These are phyloP conservation scores for Drosophila rubida DNA, from an alignment of 2,888 invertebrate genomes.

Conservation along the genomic window DNA sequence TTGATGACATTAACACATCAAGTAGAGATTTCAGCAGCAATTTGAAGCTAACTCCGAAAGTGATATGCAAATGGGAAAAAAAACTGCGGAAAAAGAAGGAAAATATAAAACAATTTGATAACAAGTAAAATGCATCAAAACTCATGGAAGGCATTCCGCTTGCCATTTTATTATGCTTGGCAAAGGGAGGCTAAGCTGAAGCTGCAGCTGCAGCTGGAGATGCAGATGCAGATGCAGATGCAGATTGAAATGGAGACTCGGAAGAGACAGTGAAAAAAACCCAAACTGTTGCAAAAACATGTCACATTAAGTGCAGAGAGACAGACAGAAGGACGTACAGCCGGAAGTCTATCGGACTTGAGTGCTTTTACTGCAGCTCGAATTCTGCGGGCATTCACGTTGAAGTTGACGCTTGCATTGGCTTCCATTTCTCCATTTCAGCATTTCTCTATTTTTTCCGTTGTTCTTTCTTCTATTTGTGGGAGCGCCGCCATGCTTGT, in stretches of 20 bases:
- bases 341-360: slow-evolving; percentile 74
- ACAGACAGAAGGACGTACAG: slow-evolving; percentile 21
- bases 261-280: slow-evolving; percentile 40
- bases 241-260: slow-evolving; percentile 8
- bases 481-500: slow-evolving; percentile 33
- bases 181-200: slow-evolving; percentile 12
- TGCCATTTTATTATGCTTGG: slow-evolving; percentile 28
- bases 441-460: slow-evolving; percentile 3
- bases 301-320: slow-evolving; percentile 74
- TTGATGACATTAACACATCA: slow-evolving; percentile 40
- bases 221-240: slow-evolving; percentile 11
- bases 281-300: slow-evolving; percentile 78
- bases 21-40: slow-evolving; percentile 12
- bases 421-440: slow-evolving; percentile 23
- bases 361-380: slow-evolving; percentile 77
- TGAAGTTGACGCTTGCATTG: slow-evolving; percentile 62
- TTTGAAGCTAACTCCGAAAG: slow-evolving; percentile 3
- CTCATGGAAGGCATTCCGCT: slow-evolving; percentile 27
- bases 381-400: slow-evolving; percentile 71
- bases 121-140: slow-evolving; percentile 73
- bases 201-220: slow-evolving; percentile 1
- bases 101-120: slow-evolving; percentile 62
- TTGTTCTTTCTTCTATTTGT: slow-evolving; percentile 5
- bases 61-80: slow-evolving; percentile 40
- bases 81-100: neutral